Evolutionary conservation across 2,888 invertebrate genomes (phyloP).

Genomic region (Lasioglossum pauxillum): DNA sequence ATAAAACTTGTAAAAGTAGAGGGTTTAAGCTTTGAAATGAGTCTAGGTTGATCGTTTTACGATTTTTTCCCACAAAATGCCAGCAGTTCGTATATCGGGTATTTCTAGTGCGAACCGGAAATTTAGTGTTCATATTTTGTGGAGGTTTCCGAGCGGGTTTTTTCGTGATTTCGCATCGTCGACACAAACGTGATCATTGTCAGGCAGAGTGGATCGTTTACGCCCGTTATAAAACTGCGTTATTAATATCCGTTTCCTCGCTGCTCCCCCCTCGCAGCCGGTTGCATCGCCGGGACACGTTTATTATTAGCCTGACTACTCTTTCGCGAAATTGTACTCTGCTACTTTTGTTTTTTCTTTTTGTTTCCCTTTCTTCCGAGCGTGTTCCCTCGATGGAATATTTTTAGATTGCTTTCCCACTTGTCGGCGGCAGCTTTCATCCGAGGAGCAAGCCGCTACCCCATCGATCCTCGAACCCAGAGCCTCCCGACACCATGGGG

Average conservation of each 20-base stretch:
- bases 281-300: conserved; percentile 16
- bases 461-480: background rate
- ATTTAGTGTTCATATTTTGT: background rate
- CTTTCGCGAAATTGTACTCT: conserved; percentile 10
- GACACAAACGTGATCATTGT: conserved; percentile 31
- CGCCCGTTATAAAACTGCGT: conserved; percentile 23
- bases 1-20: background rate
- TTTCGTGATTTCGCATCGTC: background rate
- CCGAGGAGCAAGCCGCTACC: background rate
- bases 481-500: background rate
- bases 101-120: background rate
- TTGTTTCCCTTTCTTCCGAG: conserved; percentile 13
- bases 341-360: background rate
- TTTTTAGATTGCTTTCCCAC: conserved; percentile 12
- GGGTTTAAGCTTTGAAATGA: background rate
- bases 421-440: conserved; percentile 9
- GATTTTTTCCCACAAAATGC: background rate
- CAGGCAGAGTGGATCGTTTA: conserved; percentile 39
- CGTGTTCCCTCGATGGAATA: background rate
- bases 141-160: background rate
- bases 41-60: background rate
- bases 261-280: background rate
- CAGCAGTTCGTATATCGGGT: background rate
- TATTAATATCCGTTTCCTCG: conserved; percentile 40
- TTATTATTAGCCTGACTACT: conserved; percentile 25